Evolutionary conservation across 2,888 invertebrate species (phyloP).

Genomic region (Rhamphomyia laevipes): DNA sequence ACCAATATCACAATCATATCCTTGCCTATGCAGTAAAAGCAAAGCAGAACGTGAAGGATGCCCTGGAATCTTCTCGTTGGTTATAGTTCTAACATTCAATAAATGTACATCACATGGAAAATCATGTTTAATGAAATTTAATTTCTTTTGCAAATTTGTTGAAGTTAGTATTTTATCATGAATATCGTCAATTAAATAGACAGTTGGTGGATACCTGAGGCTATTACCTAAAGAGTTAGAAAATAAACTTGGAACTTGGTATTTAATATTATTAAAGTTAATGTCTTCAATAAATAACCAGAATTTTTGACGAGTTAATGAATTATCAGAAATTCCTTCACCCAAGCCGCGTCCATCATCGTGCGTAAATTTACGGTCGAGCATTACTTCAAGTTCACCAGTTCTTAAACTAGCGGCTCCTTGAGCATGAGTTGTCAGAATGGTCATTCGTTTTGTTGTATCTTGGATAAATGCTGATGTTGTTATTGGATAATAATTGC

Average conservation of each 20-base stretch:
- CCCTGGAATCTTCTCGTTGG: conserved; percentile 62
- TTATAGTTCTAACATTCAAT: conserved; percentile 66
- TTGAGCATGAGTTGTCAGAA: conserved; percentile 82
- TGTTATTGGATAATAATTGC: conserved; percentile 94
- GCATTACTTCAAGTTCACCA: conserved; percentile 87
- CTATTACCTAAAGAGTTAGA: conserved; percentile 63
- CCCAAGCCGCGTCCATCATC: conserved; percentile 94
- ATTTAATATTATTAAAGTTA: conserved; percentile 23
- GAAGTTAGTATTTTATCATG: conserved; percentile 42
- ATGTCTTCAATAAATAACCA: conserved; percentile 69
- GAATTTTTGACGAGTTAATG: conserved; percentile 66
- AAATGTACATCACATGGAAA: conserved; percentile 72
- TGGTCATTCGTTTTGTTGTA: conserved; percentile 53
- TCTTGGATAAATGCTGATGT: conserved; percentile 83
- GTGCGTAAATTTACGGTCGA: conserved; percentile 84
- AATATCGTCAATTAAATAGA: conserved; percentile 61
- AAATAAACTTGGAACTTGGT: conserved; percentile 51
- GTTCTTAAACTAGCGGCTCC: conserved; percentile 81
- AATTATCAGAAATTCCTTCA: conserved; percentile 89
- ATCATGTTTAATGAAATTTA: conserved; percentile 41
- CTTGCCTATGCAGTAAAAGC: conserved; percentile 68
- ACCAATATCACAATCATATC: conserved; percentile 54
- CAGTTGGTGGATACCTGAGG: conserved; percentile 68
- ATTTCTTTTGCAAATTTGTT: conserved; percentile 40
- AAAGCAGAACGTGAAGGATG: conserved; percentile 65